These are phyloP conservation scores for Drosophila sechellia DNA, from an alignment of 1,140 invertebrate species.

Conservation along the genomic window DNA sequence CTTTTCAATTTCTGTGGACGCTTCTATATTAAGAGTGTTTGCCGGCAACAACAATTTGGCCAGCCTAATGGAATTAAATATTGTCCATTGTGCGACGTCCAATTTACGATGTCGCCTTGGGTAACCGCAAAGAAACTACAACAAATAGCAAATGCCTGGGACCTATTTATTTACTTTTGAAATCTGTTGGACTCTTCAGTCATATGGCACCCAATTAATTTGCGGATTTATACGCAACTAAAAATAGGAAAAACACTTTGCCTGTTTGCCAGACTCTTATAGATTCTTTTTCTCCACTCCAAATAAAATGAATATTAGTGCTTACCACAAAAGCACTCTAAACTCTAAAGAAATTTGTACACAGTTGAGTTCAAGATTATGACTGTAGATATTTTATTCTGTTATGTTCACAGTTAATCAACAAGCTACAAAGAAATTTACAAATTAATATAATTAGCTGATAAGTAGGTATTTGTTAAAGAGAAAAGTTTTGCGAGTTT, in stretches of 20 bases:
- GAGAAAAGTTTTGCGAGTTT: too few species aligned
- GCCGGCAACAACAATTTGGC: constrained; percentile 43
- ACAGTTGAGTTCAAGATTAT: constrained; percentile 1
- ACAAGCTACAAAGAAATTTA: too few species aligned
- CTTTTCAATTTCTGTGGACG: constrained; percentile 32
- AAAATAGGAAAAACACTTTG: constrained; percentile 29
- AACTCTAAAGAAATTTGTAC: background rate
- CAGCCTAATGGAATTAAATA: constrained; percentile 71
- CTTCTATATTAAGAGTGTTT: constrained; percentile 56
- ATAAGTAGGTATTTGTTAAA: background rate
- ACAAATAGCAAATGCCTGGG: constrained; percentile 32
- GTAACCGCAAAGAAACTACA: constrained; percentile 34
- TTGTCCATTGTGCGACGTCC: constrained; percentile 53
- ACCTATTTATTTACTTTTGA: constrained; percentile 53
- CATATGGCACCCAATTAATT: constrained; percentile 34
- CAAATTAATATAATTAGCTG: too few species aligned
- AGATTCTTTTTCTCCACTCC: constrained; percentile 32
- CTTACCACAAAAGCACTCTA: constrained; percentile 15
- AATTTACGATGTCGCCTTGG: constrained; percentile 53
- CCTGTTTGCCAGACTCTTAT: constrained; percentile 15
- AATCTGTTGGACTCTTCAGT: constrained; percentile 31
- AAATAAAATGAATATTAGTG: constrained; percentile 26
- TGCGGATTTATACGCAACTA: constrained; percentile 27
- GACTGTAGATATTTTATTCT: too few species aligned
- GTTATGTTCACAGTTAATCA: too few species aligned